These are phyloP conservation scores for Rhopilema esculentum DNA, from an alignment of 30 jellyfish, hydroid and myxozoan species.

Conservation along the genomic window DNA sequence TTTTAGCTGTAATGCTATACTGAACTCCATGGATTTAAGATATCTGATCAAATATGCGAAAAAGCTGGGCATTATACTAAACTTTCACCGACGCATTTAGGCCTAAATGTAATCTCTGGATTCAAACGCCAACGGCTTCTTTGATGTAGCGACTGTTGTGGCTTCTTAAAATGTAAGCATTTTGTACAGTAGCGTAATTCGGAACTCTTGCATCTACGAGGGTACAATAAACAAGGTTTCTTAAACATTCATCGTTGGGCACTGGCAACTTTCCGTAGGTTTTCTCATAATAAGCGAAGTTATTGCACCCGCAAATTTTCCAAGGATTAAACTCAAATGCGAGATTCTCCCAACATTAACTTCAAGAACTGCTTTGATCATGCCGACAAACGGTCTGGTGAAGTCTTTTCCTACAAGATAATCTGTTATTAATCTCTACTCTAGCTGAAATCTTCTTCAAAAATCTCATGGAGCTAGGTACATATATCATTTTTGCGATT, in stretches of 20 bases:
- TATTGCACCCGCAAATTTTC: not conserved
- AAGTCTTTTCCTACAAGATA: not conserved
- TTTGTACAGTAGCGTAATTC: not conserved
- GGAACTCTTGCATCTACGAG: not conserved
- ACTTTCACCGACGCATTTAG: not conserved
- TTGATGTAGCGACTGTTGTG: not conserved
- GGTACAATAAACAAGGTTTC: not conserved
- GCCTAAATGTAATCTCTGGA: not conserved
- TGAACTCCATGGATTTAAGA: not conserved
- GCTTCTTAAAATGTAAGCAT: not conserved
- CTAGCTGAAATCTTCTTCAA: not conserved
- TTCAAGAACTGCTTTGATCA: slow-evolving; percentile 8
- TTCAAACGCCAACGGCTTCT: not conserved
- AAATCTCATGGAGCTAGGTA: slow-evolving; percentile 27
- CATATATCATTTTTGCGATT: not conserved
- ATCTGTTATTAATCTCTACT: not conserved
- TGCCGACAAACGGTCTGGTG: slow-evolving; percentile 47
- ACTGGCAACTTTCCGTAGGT: slow-evolving; percentile 14
- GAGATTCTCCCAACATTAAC: slow-evolving; percentile 47
- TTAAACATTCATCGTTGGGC: slow-evolving; percentile 1
- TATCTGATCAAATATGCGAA: not conserved
- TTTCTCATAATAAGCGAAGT: slow-evolving; percentile 18
- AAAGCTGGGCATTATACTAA: not conserved
- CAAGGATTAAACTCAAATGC: slow-evolving; percentile 12
- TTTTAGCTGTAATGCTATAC: not conserved